phyloP scores from a whole-genome alignment of 1,140 invertebrate species.

The Caenorhabditis tropicalis region DNA sequence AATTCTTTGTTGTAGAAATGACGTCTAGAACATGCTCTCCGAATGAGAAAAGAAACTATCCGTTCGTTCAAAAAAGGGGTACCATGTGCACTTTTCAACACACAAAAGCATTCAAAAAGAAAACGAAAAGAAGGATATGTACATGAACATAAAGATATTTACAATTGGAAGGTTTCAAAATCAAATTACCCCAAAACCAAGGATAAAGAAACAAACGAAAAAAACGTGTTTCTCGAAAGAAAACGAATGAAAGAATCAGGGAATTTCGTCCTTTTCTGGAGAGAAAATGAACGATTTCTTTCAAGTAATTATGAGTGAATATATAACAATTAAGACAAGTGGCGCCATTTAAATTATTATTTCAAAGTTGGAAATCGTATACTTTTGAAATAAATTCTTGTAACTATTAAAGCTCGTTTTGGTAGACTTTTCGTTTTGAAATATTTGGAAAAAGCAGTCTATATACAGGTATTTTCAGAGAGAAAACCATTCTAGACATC shows the following conservation, averaged over 20 bases:
- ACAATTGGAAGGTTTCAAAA: not conserved
- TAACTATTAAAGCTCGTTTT: too few species aligned
- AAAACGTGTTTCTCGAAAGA: not conserved
- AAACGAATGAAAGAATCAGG: not conserved
- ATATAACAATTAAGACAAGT: not conserved
- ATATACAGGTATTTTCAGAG: not conserved
- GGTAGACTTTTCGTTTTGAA: too few species aligned
- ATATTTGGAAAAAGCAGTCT: too few species aligned
- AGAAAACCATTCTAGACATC: not conserved
- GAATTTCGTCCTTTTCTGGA: not conserved
- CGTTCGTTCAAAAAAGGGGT: not conserved
- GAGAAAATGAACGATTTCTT: not conserved
- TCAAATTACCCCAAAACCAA: slow-evolving; percentile 39
- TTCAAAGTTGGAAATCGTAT: too few species aligned
- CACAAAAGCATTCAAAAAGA: not conserved
- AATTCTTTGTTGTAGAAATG: too few species aligned
- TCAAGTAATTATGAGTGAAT: not conserved
- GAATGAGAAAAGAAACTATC: not conserved
- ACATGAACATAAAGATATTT: not conserved
- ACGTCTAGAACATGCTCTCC: not conserved
- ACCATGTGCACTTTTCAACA: slow-evolving; percentile 16
- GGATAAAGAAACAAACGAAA: not conserved
- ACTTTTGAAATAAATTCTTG: too few species aligned
- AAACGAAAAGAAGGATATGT: not conserved
- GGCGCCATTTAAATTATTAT: not conserved